Evolutionary conservation across 2,797 vertebrate genomes (phyloP).

Genomic region (Molossus alvarezi): DNA sequence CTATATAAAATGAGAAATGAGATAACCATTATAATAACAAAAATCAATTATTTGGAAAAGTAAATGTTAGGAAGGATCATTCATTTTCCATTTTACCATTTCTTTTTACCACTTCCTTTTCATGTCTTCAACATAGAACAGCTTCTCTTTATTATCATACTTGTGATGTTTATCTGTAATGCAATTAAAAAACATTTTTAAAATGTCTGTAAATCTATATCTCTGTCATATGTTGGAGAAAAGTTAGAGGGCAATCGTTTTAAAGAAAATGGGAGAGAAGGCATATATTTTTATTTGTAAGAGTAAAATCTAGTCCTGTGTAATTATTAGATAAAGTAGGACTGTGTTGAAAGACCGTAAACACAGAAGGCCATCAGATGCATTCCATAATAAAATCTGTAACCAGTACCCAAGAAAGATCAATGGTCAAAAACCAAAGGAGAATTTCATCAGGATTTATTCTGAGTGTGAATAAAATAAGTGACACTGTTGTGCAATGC

Average conservation of each 20-base stretch:
- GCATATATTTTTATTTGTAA: background rate
- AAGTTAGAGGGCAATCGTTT: background rate
- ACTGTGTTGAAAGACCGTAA: constrained; percentile 12
- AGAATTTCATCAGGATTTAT: background rate
- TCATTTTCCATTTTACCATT: background rate
- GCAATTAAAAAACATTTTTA: constrained; percentile 21
- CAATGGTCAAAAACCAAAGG: background rate
- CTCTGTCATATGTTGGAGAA: background rate
- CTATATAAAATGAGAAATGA: constrained; percentile 19
- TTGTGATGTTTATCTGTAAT: background rate
- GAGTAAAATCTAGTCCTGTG: background rate
- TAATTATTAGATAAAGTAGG: constrained; percentile 44
- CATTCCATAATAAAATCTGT: background rate
- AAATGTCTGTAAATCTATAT: background rate
- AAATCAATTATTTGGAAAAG: background rate
- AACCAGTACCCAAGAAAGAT: background rate
- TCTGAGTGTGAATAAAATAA: background rate
- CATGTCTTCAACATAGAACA: background rate
- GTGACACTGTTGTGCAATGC: background rate
- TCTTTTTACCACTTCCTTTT: background rate
- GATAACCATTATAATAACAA: background rate
- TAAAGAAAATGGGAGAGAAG: background rate
- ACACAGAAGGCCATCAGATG: background rate
- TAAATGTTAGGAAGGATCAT: background rate
- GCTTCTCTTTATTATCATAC: background rate